Percentiles rank a stretch among this genome's conserved stretches.
phyloP scores from a whole-genome alignment of 2,888 invertebrate genomes.

The Eupithecia subumbrata region DNA sequence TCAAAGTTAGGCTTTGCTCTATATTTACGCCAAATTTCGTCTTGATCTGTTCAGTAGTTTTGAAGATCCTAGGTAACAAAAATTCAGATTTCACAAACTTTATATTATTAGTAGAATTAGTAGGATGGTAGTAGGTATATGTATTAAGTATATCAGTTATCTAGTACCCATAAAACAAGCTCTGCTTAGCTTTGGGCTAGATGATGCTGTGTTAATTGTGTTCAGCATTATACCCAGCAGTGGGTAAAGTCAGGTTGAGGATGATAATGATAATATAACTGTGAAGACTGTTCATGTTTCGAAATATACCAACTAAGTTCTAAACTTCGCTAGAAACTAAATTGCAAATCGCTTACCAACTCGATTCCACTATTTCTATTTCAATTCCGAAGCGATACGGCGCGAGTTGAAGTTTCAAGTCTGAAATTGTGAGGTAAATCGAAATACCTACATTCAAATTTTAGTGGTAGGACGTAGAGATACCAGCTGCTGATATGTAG shows the following conservation, averaged over 20 bases:
- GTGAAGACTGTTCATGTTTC: neutral
- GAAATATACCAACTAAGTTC: neutral
- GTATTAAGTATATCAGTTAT: too few species aligned
- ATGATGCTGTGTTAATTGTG: too few species aligned
- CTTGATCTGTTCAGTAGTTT: too few species aligned
- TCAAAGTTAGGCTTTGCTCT: too few species aligned
- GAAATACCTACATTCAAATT: neutral
- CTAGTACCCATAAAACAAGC: too few species aligned
- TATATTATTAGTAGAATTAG: too few species aligned
- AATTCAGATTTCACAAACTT: too few species aligned
- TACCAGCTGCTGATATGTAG: neutral
- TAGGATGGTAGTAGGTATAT: too few species aligned
- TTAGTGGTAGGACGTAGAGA: neutral
- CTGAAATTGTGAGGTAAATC: neutral
- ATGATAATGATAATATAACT: neutral
- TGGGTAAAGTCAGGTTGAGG: neutral
- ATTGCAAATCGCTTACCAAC: slow-evolving; percentile 11
- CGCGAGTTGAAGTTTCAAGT: slow-evolving; percentile 1
- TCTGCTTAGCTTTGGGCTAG: too few species aligned
- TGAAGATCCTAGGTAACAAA: too few species aligned
- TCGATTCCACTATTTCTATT: slow-evolving; percentile 6
- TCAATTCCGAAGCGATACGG: neutral
- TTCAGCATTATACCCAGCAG: neutral
- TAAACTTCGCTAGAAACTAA: slow-evolving; percentile 2
- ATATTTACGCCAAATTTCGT: too few species aligned